Conservation (phyloP, 2,113 vertebrate genomes). For the Gobio gobio region DNA sequence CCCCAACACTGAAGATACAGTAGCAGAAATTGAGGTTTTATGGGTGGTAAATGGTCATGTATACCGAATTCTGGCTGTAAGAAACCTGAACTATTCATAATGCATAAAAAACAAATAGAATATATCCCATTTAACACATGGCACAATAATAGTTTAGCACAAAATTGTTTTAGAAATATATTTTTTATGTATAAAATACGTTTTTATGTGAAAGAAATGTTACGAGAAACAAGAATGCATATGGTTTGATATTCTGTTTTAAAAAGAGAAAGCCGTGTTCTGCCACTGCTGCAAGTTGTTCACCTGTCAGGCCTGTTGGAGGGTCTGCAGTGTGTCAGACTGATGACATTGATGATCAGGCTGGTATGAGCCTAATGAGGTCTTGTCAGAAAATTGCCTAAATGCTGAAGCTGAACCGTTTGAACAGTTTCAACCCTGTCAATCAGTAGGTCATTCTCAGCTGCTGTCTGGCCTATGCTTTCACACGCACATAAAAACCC, state of each 20-base stretch:
- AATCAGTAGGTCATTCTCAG: slow-evolving; percentile 25
- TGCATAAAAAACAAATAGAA: background rate
- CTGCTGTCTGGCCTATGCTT: background rate
- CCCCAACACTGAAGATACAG: no score
- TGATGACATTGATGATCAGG: slow-evolving; percentile 32
- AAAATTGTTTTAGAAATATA: background rate
- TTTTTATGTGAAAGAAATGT: background rate
- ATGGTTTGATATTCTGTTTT: background rate
- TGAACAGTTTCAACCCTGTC: background rate
- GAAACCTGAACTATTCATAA: background rate
- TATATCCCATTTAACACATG: background rate
- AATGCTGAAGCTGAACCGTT: slow-evolving; percentile 14
- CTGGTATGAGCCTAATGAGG: slow-evolving; percentile 29
- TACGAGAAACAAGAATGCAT: background rate
- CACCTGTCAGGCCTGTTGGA: slow-evolving; percentile 19
- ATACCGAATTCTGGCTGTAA: background rate
- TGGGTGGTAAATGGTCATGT: background rate
- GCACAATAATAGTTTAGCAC: background rate
- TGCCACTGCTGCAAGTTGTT: background rate
- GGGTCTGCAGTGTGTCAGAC: background rate
- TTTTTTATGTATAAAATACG: background rate
- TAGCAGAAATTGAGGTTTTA: background rate
- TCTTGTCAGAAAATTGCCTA: slow-evolving; percentile 29
- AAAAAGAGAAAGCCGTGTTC: background rate
- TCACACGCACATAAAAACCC: background rate